Base-by-base conservation (phyloP, 2,797 vertebrate species). In the Melanotaenia maccullochi region DNA sequence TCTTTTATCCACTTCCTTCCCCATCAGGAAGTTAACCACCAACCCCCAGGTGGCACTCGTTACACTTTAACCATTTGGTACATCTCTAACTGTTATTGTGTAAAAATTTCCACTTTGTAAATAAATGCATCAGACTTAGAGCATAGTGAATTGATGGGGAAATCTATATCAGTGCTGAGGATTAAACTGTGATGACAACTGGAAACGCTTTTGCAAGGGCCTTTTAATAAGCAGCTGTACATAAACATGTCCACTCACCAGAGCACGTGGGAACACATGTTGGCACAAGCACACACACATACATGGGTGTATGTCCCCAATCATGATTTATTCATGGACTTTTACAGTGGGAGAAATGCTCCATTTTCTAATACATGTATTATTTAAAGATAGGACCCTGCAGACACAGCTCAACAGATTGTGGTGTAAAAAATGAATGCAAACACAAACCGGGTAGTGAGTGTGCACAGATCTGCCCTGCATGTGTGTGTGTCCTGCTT, bases 351-450 rank as follows among this genome's bases (percentile, higher is more conserved):
- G 86, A 87, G 87, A 91, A 92, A 91, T 76, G 88, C 89, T 89
- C 87, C 60, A 81, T 91, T 93, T 93, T 92, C 90, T 84, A 89
- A 92, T 85, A 28, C 87, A 93, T 94, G 82, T 82, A 94, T 95
- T 93, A 94, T 94, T 94, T 84, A 94, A 85, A 44, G 80, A 91
- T 84, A 78, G 88, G 86, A 82, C 90, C 87, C 88, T 69, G 83
- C 83, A 86, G 92, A 93, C 91, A 72, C 38, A 70, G 71, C 87
- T 90, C 85, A 87, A 92, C 93, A 93, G 91, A 94, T 93, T 92
- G 91, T 36, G 75, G 42, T 71, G 71, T 91, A 82, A 91, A 92
- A 93, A 91, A 93, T 91, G 75, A 83, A 93, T 89, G 87, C 81
- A 79, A 87, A 90, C 76, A 79, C 84, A 87, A 90, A 84, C 75